Percentiles rank a stretch among this genome's conserved stretches.
phyloP scores from a whole-genome alignment of 2,888 invertebrate genomes.

The Melanotus villosus region DNA sequence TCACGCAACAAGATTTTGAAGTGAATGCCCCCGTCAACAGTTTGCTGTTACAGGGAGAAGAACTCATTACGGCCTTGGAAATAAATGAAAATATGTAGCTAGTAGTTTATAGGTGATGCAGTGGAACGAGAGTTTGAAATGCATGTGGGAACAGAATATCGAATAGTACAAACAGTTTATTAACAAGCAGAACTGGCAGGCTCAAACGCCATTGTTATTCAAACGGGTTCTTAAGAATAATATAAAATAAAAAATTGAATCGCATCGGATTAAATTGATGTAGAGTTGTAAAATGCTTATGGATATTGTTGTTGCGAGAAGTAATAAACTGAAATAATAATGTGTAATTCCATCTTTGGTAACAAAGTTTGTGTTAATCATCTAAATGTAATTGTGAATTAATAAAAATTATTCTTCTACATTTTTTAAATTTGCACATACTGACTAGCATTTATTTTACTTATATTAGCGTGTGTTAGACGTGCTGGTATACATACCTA shows the following conservation, averaged over 20 bases:
- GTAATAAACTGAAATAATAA: no score
- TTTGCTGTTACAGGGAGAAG: constrained; percentile 69
- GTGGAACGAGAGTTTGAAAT: constrained; percentile 47
- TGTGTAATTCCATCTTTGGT: neutral
- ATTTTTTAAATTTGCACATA: neutral
- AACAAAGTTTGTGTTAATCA: neutral
- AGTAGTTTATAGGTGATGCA: constrained; percentile 43
- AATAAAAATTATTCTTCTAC: neutral
- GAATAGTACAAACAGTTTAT: constrained; percentile 20
- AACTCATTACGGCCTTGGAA: constrained; percentile 70
- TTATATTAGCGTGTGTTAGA: neutral
- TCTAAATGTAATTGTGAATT: neutral
- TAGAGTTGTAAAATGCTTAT: neutral
- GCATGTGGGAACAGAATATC: constrained; percentile 9
- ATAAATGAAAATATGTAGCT: constrained; percentile 62
- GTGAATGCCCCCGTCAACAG: constrained; percentile 71
- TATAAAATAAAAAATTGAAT: no score
- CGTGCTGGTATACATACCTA: no score
- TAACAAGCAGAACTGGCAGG: neutral
- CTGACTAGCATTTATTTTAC: neutral
- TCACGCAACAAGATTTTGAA: constrained; percentile 71
- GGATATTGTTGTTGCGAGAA: neutral
- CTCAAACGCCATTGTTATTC: neutral
- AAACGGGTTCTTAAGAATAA: no score
- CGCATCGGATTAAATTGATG: no score